Evolutionary conservation across 2,888 invertebrate species (phyloP), one percentile per base, ranked within the genome.

Genomic region (Phragmatobia fuliginosa): DNA sequence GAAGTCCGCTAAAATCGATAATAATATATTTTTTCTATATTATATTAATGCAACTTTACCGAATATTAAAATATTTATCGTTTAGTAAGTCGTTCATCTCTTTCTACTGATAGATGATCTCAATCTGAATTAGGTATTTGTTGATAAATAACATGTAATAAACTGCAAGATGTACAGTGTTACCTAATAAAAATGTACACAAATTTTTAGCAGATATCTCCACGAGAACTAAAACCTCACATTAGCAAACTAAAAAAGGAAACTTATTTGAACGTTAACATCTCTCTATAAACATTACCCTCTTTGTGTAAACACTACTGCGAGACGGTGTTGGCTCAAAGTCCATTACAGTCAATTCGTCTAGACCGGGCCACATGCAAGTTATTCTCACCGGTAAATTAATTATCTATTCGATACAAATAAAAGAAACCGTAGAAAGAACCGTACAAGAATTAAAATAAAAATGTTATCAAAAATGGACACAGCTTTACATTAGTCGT

Each of bases 371-470:
- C 91, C 92, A 92, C 92, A 93, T 91, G 92, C 90, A 92, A 92
- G 90, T 91, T 92, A 91, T 93, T 93, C 93, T 92, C 93, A 88
- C 89, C 90, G 87, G 92, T 92, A 93, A 94, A 91, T 89, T 92
- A 93, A 94, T 94, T 94, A 94, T 91, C 90, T 88, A 86, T 72
- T 83, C 87, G 83, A 85, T 89, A 90, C 89, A 94, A 92, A 93
- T 89, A 93, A 91, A 91, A 89, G 89, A 87, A 91, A 87, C 14
- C 83, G 81, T 85, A 78, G 75, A 82, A 86, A 89, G 88, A 89
- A 90, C 86, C 83, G 87, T 90, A 90, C 88, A 88, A 89, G 89
- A 92, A 92, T 92, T 92, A 91, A 87, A 89, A 80, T 80, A 83
- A 84, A 85, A 83, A 85, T 83, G 72, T 81, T 62, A 76, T 72